A percentile compares a stretch with the other conserved stretches of the same genome.
These are phyloP conservation scores for Zoanthus gigantus DNA, from an alignment of 92 coral and sea anemone species.

Conservation along the genomic window DNA sequence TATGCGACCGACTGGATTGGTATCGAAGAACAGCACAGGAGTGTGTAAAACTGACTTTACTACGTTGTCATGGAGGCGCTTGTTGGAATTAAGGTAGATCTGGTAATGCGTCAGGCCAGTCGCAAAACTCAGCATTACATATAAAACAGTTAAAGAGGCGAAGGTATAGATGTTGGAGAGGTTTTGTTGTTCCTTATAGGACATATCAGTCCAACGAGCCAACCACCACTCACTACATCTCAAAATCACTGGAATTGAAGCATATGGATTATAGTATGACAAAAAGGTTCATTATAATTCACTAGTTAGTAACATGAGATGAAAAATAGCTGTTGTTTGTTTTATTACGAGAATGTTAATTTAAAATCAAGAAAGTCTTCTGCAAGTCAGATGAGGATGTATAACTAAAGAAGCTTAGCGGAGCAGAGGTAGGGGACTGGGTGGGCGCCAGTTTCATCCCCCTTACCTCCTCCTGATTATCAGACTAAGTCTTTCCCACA, in stretches of 20 bases:
- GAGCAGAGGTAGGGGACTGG: too few species aligned
- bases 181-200: constrained; percentile 21
- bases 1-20: constrained; percentile 49
- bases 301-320: not conserved
- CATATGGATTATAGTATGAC: too few species aligned
- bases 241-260: not conserved
- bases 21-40: constrained; percentile 36
- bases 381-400: too few species aligned
- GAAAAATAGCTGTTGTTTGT: not conserved
- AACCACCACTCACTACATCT: constrained; percentile 48
- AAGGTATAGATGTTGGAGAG: constrained; percentile 23
- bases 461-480: too few species aligned
- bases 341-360: too few species aligned
- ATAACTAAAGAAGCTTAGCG: too few species aligned
- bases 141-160: constrained; percentile 13
- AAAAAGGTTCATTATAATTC: not conserved
- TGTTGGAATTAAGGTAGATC: constrained; percentile 34
- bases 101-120: constrained; percentile 27
- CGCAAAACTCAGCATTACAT: constrained; percentile 24
- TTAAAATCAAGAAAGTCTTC: too few species aligned
- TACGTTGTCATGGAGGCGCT: constrained; percentile 37
- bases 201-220: constrained; percentile 43
- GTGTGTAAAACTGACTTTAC: constrained; percentile 13
- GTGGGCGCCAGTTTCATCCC: too few species aligned
- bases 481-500: too few species aligned